Evolutionary conservation across 2,888 invertebrate genomes (phyloP), one percentile per base, ranked within the genome.

Genomic region (Morpho deidamia): DNA sequence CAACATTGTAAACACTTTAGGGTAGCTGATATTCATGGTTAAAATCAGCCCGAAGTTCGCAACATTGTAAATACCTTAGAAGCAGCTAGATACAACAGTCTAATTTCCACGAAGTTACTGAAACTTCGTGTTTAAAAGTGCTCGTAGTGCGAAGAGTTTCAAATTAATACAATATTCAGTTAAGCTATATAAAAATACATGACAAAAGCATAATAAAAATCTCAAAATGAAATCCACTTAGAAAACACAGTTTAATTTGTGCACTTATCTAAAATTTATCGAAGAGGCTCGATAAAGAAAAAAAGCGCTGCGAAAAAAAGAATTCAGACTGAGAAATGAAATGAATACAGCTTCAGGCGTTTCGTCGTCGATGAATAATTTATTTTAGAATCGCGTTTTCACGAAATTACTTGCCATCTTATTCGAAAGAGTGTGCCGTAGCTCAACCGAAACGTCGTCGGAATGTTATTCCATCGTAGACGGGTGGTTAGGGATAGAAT

Each of bases 311-410:
- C 67, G 75, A 80, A 83, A 85, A 83, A 82, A 81, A 77, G 72
- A 81, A 82, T 86, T 85, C 78, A 80, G 87, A 86, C 86, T 86
- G 81, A 76, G 85, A 85, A 89, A 87, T 87, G 87, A 87, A 89
- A 88, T 88, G 86, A 89, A 88, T 87, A 86, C 85, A 84, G 77
- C 86, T 83, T 78, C 75, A 75, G 84, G 87, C 87, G 81, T 84
- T 87, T 85, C 87, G 86, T 86, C 86, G 84, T 81, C 81, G 73
- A 87, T 89, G 88, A 89, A 88, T 89, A 87, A 89, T 88, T 88
- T 89, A 89, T 89, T 80, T 85, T 81, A 77, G 81, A 83, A 83
- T 78, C 82, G 80, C 80, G 79, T 85, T 83, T 82, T 83, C 82
- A 75, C 78, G 74, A 88, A 88, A 88, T 88, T 88, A 86, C 88